These are phyloP conservation scores for Marisa cornuarietis DNA, from an alignment of 1,140 invertebrate genomes.

Conservation along the genomic window DNA sequence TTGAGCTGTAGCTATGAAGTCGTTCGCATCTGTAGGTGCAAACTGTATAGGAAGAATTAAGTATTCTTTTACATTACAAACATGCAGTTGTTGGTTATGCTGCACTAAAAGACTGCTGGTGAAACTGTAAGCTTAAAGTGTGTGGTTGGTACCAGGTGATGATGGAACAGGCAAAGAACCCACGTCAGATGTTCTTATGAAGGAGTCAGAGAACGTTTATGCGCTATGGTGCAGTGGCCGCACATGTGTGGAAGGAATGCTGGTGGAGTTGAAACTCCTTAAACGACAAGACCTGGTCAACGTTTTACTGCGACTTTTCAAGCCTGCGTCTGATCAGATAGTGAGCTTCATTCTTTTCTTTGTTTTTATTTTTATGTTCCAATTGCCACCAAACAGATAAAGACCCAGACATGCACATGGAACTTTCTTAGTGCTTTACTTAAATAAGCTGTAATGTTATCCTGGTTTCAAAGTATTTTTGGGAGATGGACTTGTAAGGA, in stretches of 20 bases:
- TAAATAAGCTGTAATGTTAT: background rate
- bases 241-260: slow-evolving; percentile 93
- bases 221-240: slow-evolving; percentile 96
- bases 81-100: no score
- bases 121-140: no score
- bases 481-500: no score
- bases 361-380: background rate
- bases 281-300: slow-evolving; percentile 97
- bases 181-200: slow-evolving; percentile 75
- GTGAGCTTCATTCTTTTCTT: slow-evolving; percentile 53
- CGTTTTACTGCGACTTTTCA: slow-evolving; percentile 83
- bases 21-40: no score
- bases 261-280: slow-evolving; percentile 92
- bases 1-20: no score
- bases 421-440: background rate
- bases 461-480: no score
- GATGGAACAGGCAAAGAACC: slow-evolving; percentile 77
- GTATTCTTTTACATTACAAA: no score
- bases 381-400: background rate
- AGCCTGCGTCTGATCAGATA: slow-evolving; percentile 86
- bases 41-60: no score
- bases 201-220: slow-evolving; percentile 95
- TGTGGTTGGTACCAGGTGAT: slow-evolving; percentile 70
- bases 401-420: background rate
- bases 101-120: no score